Evolutionary conservation across 2,888 invertebrate genomes (phyloP), one percentile per base, ranked within the genome.

Genomic region (Archips crataeganus): DNA sequence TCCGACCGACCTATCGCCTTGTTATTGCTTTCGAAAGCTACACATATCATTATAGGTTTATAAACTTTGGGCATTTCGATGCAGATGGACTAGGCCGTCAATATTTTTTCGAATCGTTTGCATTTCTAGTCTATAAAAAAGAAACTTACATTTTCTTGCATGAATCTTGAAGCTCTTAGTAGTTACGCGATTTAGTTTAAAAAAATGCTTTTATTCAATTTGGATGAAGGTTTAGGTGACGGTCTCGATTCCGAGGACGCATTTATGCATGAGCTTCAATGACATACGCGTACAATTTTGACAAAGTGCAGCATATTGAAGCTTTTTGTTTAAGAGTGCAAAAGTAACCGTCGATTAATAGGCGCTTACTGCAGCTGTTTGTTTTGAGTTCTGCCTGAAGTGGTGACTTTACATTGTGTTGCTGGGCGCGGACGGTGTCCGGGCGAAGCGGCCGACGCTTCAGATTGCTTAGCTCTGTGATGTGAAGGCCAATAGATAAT

Each of bases 401-500:
- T 23, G 63, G 73, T 36, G 62, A 36, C 45, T 64, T 45, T 15
- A 54, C 10, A 13, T 6, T 54, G 34, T 15, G 66, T 54, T 45
- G 71, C 71, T n/a, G 64, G 11, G 13, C 34, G 71, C 36, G 64
- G 39, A 45, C 3, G 57, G 34, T 34, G 11, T 49, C 36, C 65
- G 60, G 57, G 45, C 75, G 73, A 75, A 76, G 78, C 75, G 76
- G 85, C 82, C 84, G 86, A 84, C 85, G 84, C 85, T 85, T 83
- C 87, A 85, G 86, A 85, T 87, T 85, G 92, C 91, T 91, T 91
- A 85, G 90, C 92, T 92, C 93, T 93, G 93, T 93, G 92, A 93
- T 92, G 92, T 90, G 89, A 92, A 89, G 92, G 91, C 92, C 93
- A 91, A 93, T 93, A 93, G 93, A 91, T 91, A 89, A 91, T 91